Evolutionary conservation across 92 coral and sea anemone genomes (phyloP), one percentile per base, ranked within the genome.

Genomic region (Epizoanthus illoricatus): DNA sequence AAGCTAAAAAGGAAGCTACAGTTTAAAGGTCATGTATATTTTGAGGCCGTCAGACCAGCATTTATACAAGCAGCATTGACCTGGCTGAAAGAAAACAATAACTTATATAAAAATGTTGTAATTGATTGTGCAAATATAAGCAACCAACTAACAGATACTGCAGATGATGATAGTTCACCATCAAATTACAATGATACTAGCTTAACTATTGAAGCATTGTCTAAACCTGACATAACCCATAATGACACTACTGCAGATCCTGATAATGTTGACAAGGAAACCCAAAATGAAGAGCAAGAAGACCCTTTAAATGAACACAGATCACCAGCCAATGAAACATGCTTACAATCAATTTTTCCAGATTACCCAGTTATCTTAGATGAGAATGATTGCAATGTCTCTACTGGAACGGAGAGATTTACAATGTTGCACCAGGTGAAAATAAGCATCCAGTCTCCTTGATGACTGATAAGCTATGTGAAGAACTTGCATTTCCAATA

Each of bases 401-500:
- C 90, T 12, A 19, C 81, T 7, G 90, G 87, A 76, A 83, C n/a
- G n/a, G 65, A 17, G 91, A 88, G 73, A 58, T 88, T 17, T 88
- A 76, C 79, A 88, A 56, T 82, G 54, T 82, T 72, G 86, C 86
- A 82, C 80, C 71, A 19, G 86, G 86, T 16, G 56, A 84, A 85
- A 85, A 74, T 61, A 89, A 81, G 70, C 86, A 89, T 19, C 92
- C 92, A 16, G 82, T 89, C 20, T 89, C 91, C 18, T 89, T 89
- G 2, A 81, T 89, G 84, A 75, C 69, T 52, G 92, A 85, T 73
- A 81, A 89, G 69, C 86, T 83, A 65, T 87, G 90, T 90, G 92
- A 90, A 78, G 88, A 90, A 42, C 85, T 89, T 19, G 92, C 92
- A 74, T 84, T 79, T 67, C 94, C 95, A 61, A 88, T 79, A 82